Conservation (phyloP, 2,888 invertebrate genomes). For the Lysandra coridon region DNA sequence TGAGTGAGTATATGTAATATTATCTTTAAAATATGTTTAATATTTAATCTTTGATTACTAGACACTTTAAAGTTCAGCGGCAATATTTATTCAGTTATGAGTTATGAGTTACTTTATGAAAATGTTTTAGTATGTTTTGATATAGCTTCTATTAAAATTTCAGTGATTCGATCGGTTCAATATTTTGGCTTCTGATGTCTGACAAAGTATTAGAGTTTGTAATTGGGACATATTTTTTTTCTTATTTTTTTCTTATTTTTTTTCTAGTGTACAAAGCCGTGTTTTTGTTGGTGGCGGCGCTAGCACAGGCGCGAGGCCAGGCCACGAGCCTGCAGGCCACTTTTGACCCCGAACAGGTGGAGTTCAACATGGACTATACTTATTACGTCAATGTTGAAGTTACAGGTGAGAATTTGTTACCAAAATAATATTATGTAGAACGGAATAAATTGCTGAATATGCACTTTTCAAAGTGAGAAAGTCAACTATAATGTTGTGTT, state of each 20-base stretch:
- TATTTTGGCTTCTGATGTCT: too few relatives aligned
- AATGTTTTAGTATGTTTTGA: too few relatives aligned
- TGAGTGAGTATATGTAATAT: conserved; percentile 1
- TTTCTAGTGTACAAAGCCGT: conserved; percentile 49
- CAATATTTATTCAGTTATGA: too few relatives aligned
- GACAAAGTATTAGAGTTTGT: too few relatives aligned
- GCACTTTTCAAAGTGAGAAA: too few relatives aligned
- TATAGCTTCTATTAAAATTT: too few relatives aligned
- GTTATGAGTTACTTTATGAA: too few relatives aligned
- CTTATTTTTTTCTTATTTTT: conserved; percentile 39
- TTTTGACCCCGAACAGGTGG: conserved; percentile 56
- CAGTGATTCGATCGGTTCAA: too few relatives aligned
- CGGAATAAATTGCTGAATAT: neutral
- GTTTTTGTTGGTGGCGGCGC: conserved; percentile 75
- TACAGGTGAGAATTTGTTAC: conserved; percentile 46
- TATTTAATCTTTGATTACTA: neutral
- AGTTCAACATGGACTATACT: conserved; percentile 72
- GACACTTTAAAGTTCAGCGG: too few relatives aligned
- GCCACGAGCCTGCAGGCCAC: conserved; percentile 58
- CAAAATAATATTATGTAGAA: too few relatives aligned
- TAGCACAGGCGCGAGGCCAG: conserved; percentile 77
- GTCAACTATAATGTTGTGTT: too few relatives aligned
- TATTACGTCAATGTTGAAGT: conserved; percentile 64
- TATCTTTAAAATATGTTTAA: neutral
- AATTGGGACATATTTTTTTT: too few relatives aligned